Conservation (phyloP, 2,797 vertebrate species). For the Scolopax bukidnonensis region DNA sequence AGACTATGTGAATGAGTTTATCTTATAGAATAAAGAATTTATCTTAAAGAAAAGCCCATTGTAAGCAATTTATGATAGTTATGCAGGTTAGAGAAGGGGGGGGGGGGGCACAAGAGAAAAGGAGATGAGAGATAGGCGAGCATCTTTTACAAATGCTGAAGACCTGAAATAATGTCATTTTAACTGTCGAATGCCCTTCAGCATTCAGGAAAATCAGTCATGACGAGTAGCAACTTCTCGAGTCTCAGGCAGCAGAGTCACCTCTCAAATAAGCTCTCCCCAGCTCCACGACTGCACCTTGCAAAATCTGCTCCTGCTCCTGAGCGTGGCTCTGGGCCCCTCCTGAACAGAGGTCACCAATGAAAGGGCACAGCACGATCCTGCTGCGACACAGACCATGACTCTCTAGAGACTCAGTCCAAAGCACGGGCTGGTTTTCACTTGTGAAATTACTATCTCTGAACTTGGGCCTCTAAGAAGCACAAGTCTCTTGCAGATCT, state of each 20-base stretch:
- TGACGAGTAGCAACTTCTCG: fast-evolving
- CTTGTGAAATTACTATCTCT: background rate
- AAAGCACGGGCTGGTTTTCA: background rate
- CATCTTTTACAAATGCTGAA: conserved; percentile 2
- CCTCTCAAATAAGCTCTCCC: background rate
- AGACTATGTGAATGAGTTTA: background rate
- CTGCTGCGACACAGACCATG: fast-evolving
- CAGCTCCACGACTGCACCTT: background rate
- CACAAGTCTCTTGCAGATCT: background rate
- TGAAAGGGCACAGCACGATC: background rate
- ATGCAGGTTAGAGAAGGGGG: background rate
- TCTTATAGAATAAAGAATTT: background rate
- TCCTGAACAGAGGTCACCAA: background rate
- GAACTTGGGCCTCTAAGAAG: background rate
- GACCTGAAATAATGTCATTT: conserved; percentile 7
- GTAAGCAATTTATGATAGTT: background rate
- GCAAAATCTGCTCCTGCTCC: background rate
- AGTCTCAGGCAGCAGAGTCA: background rate
- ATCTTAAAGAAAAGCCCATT: background rate
- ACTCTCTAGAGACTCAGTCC: background rate
- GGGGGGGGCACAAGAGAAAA: background rate
- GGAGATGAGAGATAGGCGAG: background rate
- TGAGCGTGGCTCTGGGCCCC: fast-evolving
- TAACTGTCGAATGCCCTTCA: background rate
- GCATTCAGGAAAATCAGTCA: conserved; percentile 8